phyloP scores from a whole-genome alignment of 2,888 invertebrate genomes.

The Lissocephala sabroskyi region DNA sequence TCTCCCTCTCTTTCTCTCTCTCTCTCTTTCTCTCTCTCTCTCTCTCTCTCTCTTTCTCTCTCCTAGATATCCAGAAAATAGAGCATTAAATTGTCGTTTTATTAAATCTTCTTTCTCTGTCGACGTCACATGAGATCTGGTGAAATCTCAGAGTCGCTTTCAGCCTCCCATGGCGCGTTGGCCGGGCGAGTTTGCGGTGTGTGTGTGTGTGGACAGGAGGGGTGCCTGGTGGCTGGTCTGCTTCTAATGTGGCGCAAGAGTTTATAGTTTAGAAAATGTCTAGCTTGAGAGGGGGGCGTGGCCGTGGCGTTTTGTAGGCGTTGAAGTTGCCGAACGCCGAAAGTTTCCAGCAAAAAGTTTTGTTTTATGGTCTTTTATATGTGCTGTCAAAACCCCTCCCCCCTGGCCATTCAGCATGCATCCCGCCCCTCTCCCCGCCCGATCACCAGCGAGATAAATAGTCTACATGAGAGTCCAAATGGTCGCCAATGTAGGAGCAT shows the following conservation, averaged over 20 bases:
- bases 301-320: constrained; percentile 52
- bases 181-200: constrained; percentile 4
- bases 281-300: background rate
- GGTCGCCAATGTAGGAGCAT: constrained; percentile 53
- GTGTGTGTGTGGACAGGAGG: constrained; percentile 14
- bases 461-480: constrained; percentile 56
- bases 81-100: too few species aligned
- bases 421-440: background rate
- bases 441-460: constrained; percentile 46
- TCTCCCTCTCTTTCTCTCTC: too few species aligned
- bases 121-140: too few species aligned
- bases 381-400: constrained; percentile 60
- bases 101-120: background rate
- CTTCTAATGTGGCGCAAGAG: too few species aligned
- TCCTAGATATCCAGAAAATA: too few species aligned
- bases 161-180: too few species aligned
- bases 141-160: too few species aligned
- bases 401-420: constrained; percentile 8
- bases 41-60: constrained; percentile 9
- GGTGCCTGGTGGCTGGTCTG: too few species aligned
- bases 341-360: constrained; percentile 61
- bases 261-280: background rate
- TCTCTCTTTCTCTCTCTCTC: too few species aligned
- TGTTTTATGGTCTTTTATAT: constrained; percentile 67
- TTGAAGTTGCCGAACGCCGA: constrained; percentile 48